phyloP scores from a whole-genome alignment of 2,113 vertebrate species.

The Gnathonemus longibarbis region DNA sequence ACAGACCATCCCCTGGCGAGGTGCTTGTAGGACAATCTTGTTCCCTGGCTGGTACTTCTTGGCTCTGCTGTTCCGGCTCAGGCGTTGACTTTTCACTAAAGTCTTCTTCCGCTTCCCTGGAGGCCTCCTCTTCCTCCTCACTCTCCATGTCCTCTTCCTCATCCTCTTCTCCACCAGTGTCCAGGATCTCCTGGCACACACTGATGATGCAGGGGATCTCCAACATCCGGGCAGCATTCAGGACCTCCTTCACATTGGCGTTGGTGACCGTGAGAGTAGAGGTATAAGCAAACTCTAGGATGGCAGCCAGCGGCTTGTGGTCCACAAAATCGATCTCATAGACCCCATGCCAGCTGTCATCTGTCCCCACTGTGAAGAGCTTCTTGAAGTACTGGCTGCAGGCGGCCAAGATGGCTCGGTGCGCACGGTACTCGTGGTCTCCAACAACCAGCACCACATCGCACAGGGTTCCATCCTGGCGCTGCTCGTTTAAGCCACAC shows the following conservation, averaged over 20 bases:
- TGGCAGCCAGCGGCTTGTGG: constrained; percentile 87
- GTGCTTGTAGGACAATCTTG: constrained; percentile 69
- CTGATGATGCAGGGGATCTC: constrained; percentile 94
- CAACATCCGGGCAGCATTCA: constrained; percentile 84
- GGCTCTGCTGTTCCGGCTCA: constrained; percentile 56
- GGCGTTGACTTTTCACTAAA: constrained; percentile 60
- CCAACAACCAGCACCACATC: constrained; percentile 90
- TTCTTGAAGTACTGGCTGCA: constrained; percentile 99
- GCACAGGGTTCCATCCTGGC: constrained; percentile 83
- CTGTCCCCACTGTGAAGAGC: constrained; percentile 83
- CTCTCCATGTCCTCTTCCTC: constrained; percentile 57
- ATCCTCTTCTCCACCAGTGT: constrained; percentile 64
- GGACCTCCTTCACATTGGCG: constrained; percentile 89
- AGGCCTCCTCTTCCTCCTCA: constrained; percentile 66
- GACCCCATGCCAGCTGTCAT: constrained; percentile 70
- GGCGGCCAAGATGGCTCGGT: constrained; percentile 87
- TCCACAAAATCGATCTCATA: constrained; percentile 97
- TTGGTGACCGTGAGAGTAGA: constrained; percentile 92
- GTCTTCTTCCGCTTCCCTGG: constrained; percentile 61
- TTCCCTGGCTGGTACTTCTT: constrained; percentile 49
- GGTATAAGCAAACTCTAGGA: constrained; percentile 96
- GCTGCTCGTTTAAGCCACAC: constrained; percentile 88
- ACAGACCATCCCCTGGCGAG: constrained; percentile 63
- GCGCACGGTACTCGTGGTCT: constrained; percentile 91
- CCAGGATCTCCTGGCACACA: constrained; percentile 94